Base-by-base conservation (phyloP, 2,113 vertebrate species). In the Spermophilus dauricus region DNA sequence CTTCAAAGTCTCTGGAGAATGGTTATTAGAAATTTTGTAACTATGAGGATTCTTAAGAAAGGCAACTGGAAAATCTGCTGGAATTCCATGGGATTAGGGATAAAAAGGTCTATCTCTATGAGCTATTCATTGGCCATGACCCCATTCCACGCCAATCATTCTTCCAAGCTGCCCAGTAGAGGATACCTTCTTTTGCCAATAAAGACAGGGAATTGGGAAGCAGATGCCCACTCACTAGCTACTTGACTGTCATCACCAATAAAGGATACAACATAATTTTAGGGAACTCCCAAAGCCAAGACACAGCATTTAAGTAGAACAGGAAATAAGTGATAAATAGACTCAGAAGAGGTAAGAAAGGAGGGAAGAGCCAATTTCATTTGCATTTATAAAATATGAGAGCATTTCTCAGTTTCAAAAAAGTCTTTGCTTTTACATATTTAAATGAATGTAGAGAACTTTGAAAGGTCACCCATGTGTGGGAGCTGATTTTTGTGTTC, bases 211-310 rank as follows among this genome's bases (percentile, higher is more conserved):
- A 92, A 95, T 39, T 39, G 51, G 70, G 86, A 94, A 97, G 83
- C 97, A 98, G 96, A 93, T 97, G 96, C 76, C 90, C 67, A 65
- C 89, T 96, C 96, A 96, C 82, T 92, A 96, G 73, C 86, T 94
- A 82, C 63, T 81, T 84, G 76, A 88, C 93, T 98, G 97, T 97
- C 97, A 97, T 73, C 56, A 78, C 73, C 87, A 92, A 98, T 98
- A 98, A 97, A 97, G 61, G 17, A 93, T 83, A 97, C 89, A 97
- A 96, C 97, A 97, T 97, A 97, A 97, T 97, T 98, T 97, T 93
- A 94, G 24, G 63, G 26, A 17, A 94, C 67, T 88, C 48, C n/a
- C 58, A 84, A 96, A 95, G 86, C 69, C 94, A 89, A 95, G 58
- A 81, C 14, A 77, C 1, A 13, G 76, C 28, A 95, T 94, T 94